Evolutionary conservation across 2,888 invertebrate species (phyloP).

Genomic region (Cataglyphis rosenhaueri): DNA sequence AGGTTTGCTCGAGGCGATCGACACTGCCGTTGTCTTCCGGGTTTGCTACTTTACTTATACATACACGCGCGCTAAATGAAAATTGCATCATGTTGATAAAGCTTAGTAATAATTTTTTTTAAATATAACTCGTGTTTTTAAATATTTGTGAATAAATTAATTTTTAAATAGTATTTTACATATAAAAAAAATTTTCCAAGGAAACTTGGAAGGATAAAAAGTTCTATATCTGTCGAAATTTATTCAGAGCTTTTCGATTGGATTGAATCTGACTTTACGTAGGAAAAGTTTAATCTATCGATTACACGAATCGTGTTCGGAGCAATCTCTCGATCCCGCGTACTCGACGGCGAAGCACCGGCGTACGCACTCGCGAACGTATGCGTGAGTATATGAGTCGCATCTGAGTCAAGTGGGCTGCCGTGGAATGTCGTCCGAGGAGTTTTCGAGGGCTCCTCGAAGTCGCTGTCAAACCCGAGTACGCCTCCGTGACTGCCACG

Average conservation of each 20-base stretch:
- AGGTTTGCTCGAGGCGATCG: slow-evolving; percentile 36
- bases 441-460: slow-evolving; percentile 57
- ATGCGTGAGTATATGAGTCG: slow-evolving; percentile 43
- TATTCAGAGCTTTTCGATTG: not conserved
- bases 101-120: not conserved
- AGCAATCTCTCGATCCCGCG: slow-evolving; percentile 19
- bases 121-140: not conserved
- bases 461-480: slow-evolving; percentile 53
- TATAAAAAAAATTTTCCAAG: not conserved
- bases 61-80: not conserved
- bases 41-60: slow-evolving; percentile 3
- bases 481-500: slow-evolving; percentile 43
- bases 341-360: slow-evolving; percentile 25
- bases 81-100: not conserved
- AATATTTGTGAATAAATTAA: not conserved
- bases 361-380: slow-evolving; percentile 32
- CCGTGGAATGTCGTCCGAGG: slow-evolving; percentile 65
- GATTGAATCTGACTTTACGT: not conserved
- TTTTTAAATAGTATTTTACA: not conserved
- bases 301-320: not conserved
- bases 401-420: slow-evolving; percentile 65
- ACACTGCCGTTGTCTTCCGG: slow-evolving; percentile 21
- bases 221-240: not conserved
- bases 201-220: not conserved
- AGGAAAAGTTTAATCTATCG: not conserved